A percentile compares a stretch with the other conserved stretches of the same genome.
Evolutionary conservation across 2,888 invertebrate genomes (phyloP).

Genomic region (Drosophila emarginata): DNA sequence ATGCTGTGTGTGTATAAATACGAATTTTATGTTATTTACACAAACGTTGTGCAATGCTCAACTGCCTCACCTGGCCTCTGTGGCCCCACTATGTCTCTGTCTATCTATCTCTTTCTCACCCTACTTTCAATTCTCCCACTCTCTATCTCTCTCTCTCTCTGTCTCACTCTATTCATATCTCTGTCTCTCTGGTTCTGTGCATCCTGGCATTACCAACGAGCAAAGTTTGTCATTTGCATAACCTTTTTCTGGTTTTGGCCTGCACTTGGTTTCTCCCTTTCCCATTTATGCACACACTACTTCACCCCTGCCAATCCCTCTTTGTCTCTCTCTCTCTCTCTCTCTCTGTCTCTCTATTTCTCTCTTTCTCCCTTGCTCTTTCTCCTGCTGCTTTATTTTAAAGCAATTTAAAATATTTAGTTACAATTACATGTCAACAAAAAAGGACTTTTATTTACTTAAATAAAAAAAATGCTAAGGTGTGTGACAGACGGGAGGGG

Average conservation of each 20-base stretch:
- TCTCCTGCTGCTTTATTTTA: slow-evolving; percentile 66
- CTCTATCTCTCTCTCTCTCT: background rate
- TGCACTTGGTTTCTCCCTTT: slow-evolving; percentile 24
- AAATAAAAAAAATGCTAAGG: slow-evolving; percentile 38
- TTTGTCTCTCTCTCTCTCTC: background rate
- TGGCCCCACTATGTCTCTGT: slow-evolving; percentile 8
- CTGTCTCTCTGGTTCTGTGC: slow-evolving; percentile 31
- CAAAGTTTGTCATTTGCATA: slow-evolving; percentile 75
- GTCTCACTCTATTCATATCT: background rate
- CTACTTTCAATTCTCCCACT: background rate
- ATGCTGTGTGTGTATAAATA: slow-evolving; percentile 74
- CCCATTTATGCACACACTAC: too few relatives aligned
- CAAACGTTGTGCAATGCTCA: slow-evolving; percentile 66
- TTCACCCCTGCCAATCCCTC: background rate
- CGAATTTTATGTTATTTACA: slow-evolving; percentile 78
- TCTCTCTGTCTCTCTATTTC: too few relatives aligned
- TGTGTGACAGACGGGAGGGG: slow-evolving; percentile 13
- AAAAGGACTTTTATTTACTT: slow-evolving; percentile 65
- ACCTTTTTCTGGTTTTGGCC: slow-evolving; percentile 53
- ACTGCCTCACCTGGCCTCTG: slow-evolving; percentile 32
- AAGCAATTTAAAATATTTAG: slow-evolving; percentile 79
- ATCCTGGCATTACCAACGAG: slow-evolving; percentile 39
- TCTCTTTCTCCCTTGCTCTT: background rate
- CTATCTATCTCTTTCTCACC: background rate
- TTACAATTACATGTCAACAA: slow-evolving; percentile 78